These are phyloP conservation scores for Fulmarus glacialis DNA, from an alignment of 2,113 vertebrate genomes.

Conservation along the genomic window DNA sequence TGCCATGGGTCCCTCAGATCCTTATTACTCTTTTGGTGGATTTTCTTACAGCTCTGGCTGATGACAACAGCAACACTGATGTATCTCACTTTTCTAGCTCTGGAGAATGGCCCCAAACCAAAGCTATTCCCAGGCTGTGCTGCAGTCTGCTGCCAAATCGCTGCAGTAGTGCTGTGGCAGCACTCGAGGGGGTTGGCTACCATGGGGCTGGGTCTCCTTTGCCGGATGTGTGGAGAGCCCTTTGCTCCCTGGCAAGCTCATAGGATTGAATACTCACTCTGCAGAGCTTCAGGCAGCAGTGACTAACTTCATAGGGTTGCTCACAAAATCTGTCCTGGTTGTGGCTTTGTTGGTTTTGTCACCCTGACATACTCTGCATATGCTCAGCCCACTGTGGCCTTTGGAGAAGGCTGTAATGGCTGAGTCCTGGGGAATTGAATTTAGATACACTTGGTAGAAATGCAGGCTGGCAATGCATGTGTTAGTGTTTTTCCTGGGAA, in stretches of 20 bases:
- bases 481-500: neutral
- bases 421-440: neutral
- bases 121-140: neutral
- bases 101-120: neutral
- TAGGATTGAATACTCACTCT: neutral
- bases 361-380: neutral
- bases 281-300: neutral
- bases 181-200: neutral
- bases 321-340: neutral
- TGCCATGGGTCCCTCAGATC: neutral
- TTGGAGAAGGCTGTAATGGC: neutral
- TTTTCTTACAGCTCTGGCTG: neutral
- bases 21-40: neutral
- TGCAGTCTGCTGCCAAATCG: neutral
- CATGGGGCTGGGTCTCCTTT: neutral
- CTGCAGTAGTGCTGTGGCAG: neutral
- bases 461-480: neutral
- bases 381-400: neutral
- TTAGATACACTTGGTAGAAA: neutral
- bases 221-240: neutral
- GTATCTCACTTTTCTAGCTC: neutral
- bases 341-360: neutral
- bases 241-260: neutral
- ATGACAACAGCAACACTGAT: neutral
- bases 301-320: neutral